Evolutionary conservation across 2,113 vertebrate species (phyloP).

Genomic region (Triplophysa tibetana): DNA sequence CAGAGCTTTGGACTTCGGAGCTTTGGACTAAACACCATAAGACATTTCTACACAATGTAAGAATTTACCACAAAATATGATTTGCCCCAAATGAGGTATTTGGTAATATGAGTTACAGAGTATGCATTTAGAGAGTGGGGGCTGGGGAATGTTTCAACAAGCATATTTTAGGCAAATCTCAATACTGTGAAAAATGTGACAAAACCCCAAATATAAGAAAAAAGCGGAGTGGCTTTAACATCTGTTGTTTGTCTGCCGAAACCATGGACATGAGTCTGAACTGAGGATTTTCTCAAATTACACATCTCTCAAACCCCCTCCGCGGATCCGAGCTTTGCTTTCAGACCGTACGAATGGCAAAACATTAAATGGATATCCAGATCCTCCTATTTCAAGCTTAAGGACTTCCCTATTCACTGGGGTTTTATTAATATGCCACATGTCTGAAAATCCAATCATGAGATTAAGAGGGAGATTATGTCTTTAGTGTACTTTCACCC

Average conservation of each 20-base stretch:
- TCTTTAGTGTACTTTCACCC: conserved; percentile 44
- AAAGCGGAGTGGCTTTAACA: conserved; percentile 52
- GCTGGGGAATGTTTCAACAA: conserved; percentile 6
- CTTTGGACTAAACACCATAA: conserved; percentile 5
- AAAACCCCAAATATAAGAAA: conserved; percentile 23
- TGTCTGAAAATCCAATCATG: conserved; percentile 48
- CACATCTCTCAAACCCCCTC: not conserved
- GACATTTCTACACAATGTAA: not conserved
- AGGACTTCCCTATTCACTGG: conserved; percentile 21
- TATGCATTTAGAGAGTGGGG: conserved; percentile 4
- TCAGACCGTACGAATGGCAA: conserved; percentile 22
- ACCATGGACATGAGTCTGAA: conserved; percentile 37
- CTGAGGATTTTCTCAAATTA: conserved; percentile 33
- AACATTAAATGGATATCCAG: conserved; percentile 36
- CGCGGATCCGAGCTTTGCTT: not conserved
- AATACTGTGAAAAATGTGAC: conserved; percentile 23
- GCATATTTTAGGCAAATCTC: conserved; percentile 25
- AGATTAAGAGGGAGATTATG: conserved; percentile 51
- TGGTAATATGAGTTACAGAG: conserved; percentile 3
- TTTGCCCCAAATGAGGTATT: not conserved
- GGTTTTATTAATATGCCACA: conserved; percentile 43
- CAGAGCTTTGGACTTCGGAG: not conserved
- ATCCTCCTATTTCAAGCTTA: conserved; percentile 15
- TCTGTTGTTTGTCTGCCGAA: conserved; percentile 51
- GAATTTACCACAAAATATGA: not conserved